These are phyloP conservation scores for Nothobranchius furzeri DNA, from an alignment of 2,113 vertebrate species.

Conservation along the genomic window DNA sequence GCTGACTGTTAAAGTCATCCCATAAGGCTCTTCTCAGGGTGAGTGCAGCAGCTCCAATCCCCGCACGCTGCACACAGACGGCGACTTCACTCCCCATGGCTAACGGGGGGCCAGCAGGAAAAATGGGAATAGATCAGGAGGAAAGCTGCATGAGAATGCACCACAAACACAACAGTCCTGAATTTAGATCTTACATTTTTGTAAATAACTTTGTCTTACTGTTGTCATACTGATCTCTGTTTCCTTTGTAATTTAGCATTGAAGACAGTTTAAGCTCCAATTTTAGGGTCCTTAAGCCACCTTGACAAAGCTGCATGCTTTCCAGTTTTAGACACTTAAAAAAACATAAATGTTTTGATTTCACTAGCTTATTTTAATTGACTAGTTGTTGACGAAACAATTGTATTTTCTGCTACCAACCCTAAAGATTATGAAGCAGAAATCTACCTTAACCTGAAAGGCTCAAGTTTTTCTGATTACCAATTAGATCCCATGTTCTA, in stretches of 20 bases:
- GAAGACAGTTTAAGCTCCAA: neutral
- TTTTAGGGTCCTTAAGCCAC: too few relatives aligned
- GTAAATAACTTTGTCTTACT: too few relatives aligned
- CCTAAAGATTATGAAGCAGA: conserved; percentile 15
- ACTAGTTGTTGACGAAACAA: neutral
- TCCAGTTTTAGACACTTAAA: too few relatives aligned
- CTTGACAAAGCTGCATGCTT: neutral
- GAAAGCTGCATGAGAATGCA: neutral
- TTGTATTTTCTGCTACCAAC: conserved; percentile 33
- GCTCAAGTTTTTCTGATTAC: too few relatives aligned
- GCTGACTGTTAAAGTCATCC: conserved; percentile 71
- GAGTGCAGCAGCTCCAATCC: neutral
- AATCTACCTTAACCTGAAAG: conserved; percentile 11
- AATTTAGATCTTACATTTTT: neutral
- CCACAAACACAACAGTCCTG: neutral
- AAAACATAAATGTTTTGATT: too few relatives aligned
- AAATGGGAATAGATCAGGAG: conserved; percentile 10
- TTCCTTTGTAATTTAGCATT: too few relatives aligned
- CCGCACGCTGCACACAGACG: neutral
- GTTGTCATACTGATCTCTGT: too few relatives aligned
- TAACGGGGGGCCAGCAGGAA: conserved; percentile 31
- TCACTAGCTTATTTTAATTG: too few relatives aligned
- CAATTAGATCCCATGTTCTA: neutral
- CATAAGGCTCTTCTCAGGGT: conserved; percentile 25
- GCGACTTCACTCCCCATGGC: conserved; percentile 28